phyloP scores from a whole-genome alignment of 2,113 vertebrate species.

The Centrocercus urophasianus region DNA sequence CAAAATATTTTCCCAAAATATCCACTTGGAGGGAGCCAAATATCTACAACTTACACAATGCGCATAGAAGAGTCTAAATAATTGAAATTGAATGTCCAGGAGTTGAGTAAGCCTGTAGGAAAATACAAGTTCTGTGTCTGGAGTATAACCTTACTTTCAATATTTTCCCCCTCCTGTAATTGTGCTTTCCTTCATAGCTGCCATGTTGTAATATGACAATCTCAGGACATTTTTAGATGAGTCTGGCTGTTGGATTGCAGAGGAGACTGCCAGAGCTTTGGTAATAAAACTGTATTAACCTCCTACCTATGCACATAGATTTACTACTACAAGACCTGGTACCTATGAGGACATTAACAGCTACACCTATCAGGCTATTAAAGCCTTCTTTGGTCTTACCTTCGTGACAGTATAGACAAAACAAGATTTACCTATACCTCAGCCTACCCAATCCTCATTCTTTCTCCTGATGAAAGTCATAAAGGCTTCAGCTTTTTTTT shows the following conservation, averaged over 20 bases:
- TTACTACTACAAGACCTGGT: not conserved
- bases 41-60: not conserved
- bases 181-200: not conserved
- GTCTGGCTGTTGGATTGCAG: not conserved
- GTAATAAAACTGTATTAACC: not conserved
- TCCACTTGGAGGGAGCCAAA: not conserved
- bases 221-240: not conserved
- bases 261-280: not conserved
- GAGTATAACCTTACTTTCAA: not conserved
- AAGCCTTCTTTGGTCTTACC: not conserved
- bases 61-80: not conserved
- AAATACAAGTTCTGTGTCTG: not conserved
- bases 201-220: not conserved
- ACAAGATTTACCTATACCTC: slow-evolving; percentile 2
- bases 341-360: not conserved
- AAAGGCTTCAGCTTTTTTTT: slow-evolving; percentile 6
- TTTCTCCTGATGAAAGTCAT: slow-evolving; percentile 20
- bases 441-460: not conserved
- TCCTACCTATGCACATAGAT: not conserved
- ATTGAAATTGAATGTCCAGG: not conserved
- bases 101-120: not conserved
- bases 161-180: not conserved
- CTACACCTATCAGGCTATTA: not conserved
- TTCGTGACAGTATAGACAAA: not conserved
- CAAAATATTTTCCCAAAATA: not conserved